Percentiles rank a stretch among this genome's conserved stretches.
phyloP scores from a whole-genome alignment of 2,113 vertebrate species.

The Panthera tigris region DNA sequence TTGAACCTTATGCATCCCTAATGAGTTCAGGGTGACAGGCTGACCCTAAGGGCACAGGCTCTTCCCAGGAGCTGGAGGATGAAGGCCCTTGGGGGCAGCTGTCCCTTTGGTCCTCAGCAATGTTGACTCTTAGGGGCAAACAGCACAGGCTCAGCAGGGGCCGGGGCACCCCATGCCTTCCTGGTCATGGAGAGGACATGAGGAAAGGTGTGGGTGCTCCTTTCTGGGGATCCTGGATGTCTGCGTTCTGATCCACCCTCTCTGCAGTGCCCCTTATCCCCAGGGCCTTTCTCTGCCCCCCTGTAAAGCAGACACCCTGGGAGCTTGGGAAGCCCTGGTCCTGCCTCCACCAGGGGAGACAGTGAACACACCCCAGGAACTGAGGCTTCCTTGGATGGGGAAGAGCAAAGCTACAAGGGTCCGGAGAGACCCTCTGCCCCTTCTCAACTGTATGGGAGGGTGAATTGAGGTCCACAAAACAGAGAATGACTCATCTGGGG shows the following conservation, averaged over 20 bases:
- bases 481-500: background rate
- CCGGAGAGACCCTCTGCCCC: background rate
- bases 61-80: background rate
- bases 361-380: background rate
- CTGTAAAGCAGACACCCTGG: background rate
- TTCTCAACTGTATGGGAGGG: too few species aligned
- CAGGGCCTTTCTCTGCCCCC: background rate
- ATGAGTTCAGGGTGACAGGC: background rate
- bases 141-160: background rate
- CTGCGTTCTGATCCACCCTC: background rate
- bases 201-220: background rate
- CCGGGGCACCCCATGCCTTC: fast-evolving
- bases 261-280: background rate
- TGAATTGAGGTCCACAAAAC: background rate
- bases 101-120: background rate
- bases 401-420: background rate
- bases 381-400: background rate
- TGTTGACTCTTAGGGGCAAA: background rate
- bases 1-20: conserved; percentile 11
- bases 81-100: background rate
- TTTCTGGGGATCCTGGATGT: background rate
- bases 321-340: background rate
- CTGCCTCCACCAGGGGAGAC: background rate
- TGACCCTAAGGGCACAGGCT: background rate
- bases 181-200: background rate